Conservation (phyloP, 64 coral and sea anemone genomes). For the Pachyseris speciosa region DNA sequence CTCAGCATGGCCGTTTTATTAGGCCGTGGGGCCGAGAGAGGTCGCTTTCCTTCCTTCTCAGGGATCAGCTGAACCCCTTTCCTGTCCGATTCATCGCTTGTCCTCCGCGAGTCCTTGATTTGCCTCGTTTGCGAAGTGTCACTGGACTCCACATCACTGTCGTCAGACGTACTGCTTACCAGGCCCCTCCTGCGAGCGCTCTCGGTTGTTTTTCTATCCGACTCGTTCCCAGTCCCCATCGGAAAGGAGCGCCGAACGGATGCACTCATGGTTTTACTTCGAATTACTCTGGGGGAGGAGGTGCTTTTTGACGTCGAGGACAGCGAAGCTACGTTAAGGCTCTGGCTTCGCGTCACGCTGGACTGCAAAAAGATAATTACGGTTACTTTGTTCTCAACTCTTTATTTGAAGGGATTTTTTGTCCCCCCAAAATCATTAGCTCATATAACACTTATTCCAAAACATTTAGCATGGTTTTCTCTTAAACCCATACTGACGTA, state of each 20-base stretch:
- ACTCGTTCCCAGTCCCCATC: neutral
- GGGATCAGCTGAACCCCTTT: conserved; percentile 11
- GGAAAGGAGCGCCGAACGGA: conserved; percentile 19
- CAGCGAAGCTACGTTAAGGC: conserved; percentile 42
- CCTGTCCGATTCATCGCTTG: conserved; percentile 17
- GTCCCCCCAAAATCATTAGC: too few species aligned
- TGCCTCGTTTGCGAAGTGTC: conserved; percentile 25
- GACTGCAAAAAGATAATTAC: conserved; percentile 45
- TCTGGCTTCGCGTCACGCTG: conserved; percentile 61
- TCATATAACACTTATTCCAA: too few species aligned
- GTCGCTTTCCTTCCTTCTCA: conserved; percentile 66
- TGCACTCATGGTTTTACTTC: conserved; percentile 70
- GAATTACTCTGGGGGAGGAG: conserved; percentile 11
- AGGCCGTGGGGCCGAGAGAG: conserved; percentile 64
- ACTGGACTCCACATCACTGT: conserved; percentile 75
- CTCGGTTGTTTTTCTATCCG: conserved; percentile 16
- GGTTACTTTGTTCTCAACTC: too few species aligned
- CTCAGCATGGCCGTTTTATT: conserved; percentile 90
- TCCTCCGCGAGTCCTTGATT: conserved; percentile 30
- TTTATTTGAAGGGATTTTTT: too few species aligned
- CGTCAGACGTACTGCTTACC: conserved; percentile 81
- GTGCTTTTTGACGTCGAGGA: conserved; percentile 36
- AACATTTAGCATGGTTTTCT: too few species aligned
- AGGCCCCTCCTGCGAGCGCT: conserved; percentile 14
- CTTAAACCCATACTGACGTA: too few species aligned